Evolutionary conservation across 2,113 vertebrate genomes (phyloP).

Genomic region (Clarias macrocephalus): DNA sequence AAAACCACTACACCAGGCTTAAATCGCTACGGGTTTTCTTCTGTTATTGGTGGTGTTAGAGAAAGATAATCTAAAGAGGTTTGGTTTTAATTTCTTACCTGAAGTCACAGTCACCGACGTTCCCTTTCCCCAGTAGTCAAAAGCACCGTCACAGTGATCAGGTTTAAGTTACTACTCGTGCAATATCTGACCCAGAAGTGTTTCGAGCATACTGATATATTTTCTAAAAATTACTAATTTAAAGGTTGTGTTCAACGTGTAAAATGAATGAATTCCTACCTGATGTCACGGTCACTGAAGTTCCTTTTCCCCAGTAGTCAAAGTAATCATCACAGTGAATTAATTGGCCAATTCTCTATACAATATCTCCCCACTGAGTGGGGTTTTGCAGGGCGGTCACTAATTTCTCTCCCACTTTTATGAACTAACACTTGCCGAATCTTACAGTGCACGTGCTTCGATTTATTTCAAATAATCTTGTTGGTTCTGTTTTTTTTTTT

Average conservation of each 20-base stretch:
- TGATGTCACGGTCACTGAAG: constrained; percentile 16
- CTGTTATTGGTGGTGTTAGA: not conserved
- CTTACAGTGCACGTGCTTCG: not conserved
- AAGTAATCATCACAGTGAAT: constrained; percentile 36
- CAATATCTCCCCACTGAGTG: not conserved
- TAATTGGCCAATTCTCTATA: not conserved
- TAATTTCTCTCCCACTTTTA: not conserved
- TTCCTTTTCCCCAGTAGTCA: constrained; percentile 46
- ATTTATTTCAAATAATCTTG: not conserved
- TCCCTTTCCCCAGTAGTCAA: constrained; percentile 54
- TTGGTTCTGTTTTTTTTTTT: not conserved
- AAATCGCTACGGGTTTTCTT: not conserved
- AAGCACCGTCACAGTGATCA: constrained; percentile 11
- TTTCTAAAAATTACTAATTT: not conserved
- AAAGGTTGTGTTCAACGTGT: not conserved
- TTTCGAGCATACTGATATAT: not conserved
- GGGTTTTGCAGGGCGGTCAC: not conserved
- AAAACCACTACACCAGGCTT: not conserved
- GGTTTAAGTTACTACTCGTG: not conserved
- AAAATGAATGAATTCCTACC: constrained; percentile 4
- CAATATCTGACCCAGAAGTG: not conserved
- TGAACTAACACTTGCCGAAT: not conserved
- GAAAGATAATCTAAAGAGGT: not conserved
- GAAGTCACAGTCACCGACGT: constrained; percentile 46
- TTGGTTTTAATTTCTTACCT: constrained; percentile 2